phyloP scores from a whole-genome alignment of 2,888 invertebrate species.

The Megalurothrips usitatus region DNA sequence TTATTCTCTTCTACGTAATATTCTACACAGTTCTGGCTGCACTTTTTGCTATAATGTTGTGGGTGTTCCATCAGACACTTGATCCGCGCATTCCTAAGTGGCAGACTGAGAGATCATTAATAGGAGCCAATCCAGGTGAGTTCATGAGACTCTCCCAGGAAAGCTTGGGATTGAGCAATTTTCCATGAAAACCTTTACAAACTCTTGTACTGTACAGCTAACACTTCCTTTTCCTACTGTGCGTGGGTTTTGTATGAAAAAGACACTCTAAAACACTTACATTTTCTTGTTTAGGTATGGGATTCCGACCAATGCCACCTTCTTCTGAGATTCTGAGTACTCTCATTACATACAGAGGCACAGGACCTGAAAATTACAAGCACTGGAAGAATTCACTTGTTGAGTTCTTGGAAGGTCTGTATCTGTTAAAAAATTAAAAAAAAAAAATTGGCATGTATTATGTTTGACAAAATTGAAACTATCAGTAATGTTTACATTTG shows the following conservation, averaged over 20 bases:
- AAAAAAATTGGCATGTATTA: background rate
- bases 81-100: conserved; percentile 82
- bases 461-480: background rate
- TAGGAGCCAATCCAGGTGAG: conserved; percentile 89
- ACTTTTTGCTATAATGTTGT: conserved; percentile 92
- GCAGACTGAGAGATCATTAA: conserved; percentile 79
- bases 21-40: conserved; percentile 90
- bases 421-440: background rate
- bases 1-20: conserved; percentile 90
- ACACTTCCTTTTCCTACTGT: too few relatives aligned
- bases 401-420: conserved; percentile 71
- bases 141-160: too few relatives aligned
- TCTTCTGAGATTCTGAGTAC: conserved; percentile 85
- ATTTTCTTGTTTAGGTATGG: conserved; percentile 58
- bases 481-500: conserved; percentile 33
- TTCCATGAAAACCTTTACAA: too few relatives aligned
- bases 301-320: conserved; percentile 89
- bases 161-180: too few relatives aligned
- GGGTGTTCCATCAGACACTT: conserved; percentile 91
- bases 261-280: background rate
- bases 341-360: conserved; percentile 89
- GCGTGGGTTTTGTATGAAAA: background rate
- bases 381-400: conserved; percentile 74
- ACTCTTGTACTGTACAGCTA: too few relatives aligned
- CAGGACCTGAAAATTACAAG: conserved; percentile 67